Evolutionary conservation across 2,797 vertebrate genomes (phyloP).

Genomic region (Eleutherodactylus coqui): DNA sequence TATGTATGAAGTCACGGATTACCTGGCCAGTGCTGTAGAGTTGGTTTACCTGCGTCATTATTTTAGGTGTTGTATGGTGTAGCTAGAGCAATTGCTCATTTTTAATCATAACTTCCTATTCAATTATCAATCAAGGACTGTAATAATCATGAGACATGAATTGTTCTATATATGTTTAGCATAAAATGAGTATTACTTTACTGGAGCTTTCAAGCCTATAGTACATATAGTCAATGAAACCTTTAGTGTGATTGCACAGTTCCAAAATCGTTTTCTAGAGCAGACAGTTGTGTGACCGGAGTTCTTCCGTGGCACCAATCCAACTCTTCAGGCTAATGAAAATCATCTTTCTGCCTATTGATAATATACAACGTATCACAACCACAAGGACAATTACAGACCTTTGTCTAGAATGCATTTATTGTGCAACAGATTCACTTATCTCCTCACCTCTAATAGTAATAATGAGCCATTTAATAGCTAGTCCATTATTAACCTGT

Average conservation of each 20-base stretch:
- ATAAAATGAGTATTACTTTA: too few relatives aligned
- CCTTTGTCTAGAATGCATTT: not conserved
- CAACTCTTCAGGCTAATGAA: not conserved
- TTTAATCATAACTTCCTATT: not conserved
- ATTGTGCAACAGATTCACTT: not conserved
- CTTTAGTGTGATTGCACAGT: too few relatives aligned
- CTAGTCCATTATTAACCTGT: too few relatives aligned
- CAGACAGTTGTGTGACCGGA: not conserved
- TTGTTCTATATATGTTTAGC: too few relatives aligned
- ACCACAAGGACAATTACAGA: not conserved
- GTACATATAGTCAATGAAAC: too few relatives aligned
- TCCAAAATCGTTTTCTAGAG: not conserved
- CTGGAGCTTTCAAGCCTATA: too few relatives aligned
- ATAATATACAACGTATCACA: not conserved
- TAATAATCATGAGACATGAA: not conserved
- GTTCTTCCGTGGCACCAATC: too few relatives aligned
- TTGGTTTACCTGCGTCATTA: not conserved
- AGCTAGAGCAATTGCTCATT: not conserved
- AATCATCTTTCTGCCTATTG: not conserved
- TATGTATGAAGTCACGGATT: constrained; percentile 43
- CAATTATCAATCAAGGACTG: not conserved
- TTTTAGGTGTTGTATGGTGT: not conserved
- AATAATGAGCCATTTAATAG: too few relatives aligned
- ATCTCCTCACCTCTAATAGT: too few relatives aligned
- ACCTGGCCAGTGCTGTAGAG: not conserved